Evolutionary conservation across 2,797 vertebrate species (phyloP).

Genomic region (Lindbergichthys nudifrons): DNA sequence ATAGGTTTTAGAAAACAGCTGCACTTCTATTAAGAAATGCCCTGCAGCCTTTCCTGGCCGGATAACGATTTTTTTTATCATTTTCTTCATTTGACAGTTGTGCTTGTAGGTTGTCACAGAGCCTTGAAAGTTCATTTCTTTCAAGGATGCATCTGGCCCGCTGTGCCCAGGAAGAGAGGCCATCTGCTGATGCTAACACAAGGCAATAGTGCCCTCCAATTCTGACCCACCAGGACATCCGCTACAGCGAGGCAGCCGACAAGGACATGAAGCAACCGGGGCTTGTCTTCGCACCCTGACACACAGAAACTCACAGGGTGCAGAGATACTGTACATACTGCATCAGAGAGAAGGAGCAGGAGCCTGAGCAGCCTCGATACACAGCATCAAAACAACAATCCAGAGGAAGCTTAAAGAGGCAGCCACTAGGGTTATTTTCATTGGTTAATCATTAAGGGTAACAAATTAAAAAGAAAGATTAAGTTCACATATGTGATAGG

Average conservation of each 20-base stretch:
- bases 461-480: not conserved
- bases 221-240: conserved; percentile 73
- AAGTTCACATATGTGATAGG: not conserved
- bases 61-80: conserved; percentile 5
- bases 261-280: conserved; percentile 49
- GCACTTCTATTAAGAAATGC: conserved; percentile 58
- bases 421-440: not conserved
- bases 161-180: conserved; percentile 63
- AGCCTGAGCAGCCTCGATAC: not conserved
- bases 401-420: not conserved
- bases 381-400: conserved; percentile 4
- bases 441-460: not conserved
- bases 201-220: conserved; percentile 56
- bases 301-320: not conserved
- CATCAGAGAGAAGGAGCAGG: conserved; percentile 2
- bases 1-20: conserved; percentile 82
- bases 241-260: conserved; percentile 47
- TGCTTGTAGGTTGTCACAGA: conserved; percentile 41
- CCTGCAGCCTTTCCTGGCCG: conserved; percentile 66
- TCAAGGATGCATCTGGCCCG: conserved; percentile 69
- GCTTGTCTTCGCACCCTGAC: conserved; percentile 29
- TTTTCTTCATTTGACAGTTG: conserved; percentile 45
- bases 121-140: conserved; percentile 66
- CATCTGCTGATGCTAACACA: conserved; percentile 75
- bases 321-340: conserved; percentile 23